Evolutionary conservation across 2,113 vertebrate species (phyloP), one percentile per base, ranked within the genome.

Genomic region (Manacus vitellinus): DNA sequence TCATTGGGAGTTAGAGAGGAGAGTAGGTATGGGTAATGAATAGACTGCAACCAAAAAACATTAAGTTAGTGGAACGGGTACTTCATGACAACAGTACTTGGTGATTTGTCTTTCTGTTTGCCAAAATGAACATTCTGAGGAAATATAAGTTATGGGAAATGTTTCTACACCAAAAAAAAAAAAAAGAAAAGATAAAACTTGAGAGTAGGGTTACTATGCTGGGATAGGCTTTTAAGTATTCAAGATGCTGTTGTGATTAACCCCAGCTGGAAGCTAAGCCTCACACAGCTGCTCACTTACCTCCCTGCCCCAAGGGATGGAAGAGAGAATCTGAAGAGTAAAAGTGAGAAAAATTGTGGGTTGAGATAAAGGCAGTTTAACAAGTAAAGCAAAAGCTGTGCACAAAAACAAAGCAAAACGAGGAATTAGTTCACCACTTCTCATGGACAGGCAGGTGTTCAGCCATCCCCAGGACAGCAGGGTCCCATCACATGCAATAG

Each of bases 401-500:
- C 14, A 73, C 21, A 49, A 7, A 65, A 65, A 5, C 4, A 31
- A 35, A 88, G 41, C 10, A 55, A 44, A 66, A 52, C 12, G 44
- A 37, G 10, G 51, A 59, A 59, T 74, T 59, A 1, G 44, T 44
- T 59, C 19, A 74, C 22, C 12, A 14, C 4, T 30, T 39, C 51
- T 33, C 3, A 14, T 7, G 22, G 18, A 22, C 44, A 44, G 37
- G 8, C 11, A 44, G 37, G 37, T 67, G 14, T 52, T 66, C 44
- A 81, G 31, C 37, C 23, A 17, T 21, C 9, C 31, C 14, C 44
- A 37, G 37, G 51, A 27, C 12, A 43, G 11, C 35, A 51, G 31
- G 17, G 9, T 18, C 8, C 16, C 44, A 28, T 44, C 43, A 13
- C 0, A 0, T 43, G 12, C 22, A 22, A 4, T 2, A 22, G 33